phyloP scores from a whole-genome alignment of 2,888 invertebrate species.

The Cosmorhoe ocellata region DNA sequence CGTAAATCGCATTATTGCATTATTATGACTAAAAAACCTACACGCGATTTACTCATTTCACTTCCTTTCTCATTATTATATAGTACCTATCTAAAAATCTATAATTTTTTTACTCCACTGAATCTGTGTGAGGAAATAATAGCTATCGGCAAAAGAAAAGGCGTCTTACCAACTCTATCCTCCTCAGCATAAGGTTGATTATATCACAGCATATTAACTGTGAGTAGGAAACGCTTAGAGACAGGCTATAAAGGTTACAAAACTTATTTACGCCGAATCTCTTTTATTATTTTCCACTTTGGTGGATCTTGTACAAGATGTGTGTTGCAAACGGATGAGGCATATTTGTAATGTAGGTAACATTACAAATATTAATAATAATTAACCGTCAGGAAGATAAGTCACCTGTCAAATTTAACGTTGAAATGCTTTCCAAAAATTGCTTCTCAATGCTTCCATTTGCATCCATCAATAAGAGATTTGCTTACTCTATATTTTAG shows the following conservation, averaged over 20 bases:
- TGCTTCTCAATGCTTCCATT: too few relatives aligned
- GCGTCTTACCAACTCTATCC: slow-evolving; percentile 5
- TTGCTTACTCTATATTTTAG: too few relatives aligned
- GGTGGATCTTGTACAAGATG: slow-evolving; percentile 28
- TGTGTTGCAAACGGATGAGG: slow-evolving; percentile 27
- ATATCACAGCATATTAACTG: slow-evolving; percentile 7
- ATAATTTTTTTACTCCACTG: slow-evolving; percentile 31
- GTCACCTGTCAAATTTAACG: too few relatives aligned
- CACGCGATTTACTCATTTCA: too few relatives aligned
- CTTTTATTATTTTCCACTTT: slow-evolving; percentile 50
- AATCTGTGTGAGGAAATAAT: slow-evolving; percentile 30
- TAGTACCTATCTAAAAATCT: slow-evolving; percentile 22
- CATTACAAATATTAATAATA: too few relatives aligned
- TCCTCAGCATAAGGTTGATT: slow-evolving; percentile 6
- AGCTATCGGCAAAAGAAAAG: not conserved
- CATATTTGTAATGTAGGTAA: too few relatives aligned
- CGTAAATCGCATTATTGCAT: too few relatives aligned
- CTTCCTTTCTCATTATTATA: slow-evolving; percentile 36
- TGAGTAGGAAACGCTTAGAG: slow-evolving; percentile 25
- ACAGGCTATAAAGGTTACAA: slow-evolving; percentile 38
- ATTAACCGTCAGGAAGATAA: too few relatives aligned
- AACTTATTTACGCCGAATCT: slow-evolving; percentile 48
- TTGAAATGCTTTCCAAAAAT: too few relatives aligned
- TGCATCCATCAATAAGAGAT: too few relatives aligned
- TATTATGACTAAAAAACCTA: too few relatives aligned